Evolutionary conservation across 2,888 invertebrate species (phyloP).

Genomic region (Mamestra brassicae): DNA sequence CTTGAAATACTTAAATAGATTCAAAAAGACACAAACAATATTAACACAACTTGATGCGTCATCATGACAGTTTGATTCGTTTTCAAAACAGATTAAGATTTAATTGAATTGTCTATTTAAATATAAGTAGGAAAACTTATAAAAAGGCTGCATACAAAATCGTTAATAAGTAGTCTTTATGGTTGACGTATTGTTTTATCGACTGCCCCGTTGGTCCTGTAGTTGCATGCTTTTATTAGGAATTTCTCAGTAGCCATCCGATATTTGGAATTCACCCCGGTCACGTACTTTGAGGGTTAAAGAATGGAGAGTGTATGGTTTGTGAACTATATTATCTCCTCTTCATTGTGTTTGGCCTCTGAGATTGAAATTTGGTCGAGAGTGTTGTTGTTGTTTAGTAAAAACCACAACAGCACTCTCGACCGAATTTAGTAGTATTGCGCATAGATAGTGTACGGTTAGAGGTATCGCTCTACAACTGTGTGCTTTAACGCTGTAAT

Average conservation of each 20-base stretch:
- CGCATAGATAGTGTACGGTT: too few relatives aligned
- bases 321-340: background rate
- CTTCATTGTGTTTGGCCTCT: too few relatives aligned
- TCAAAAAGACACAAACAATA: background rate
- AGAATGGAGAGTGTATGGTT: too few relatives aligned
- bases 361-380: too few relatives aligned
- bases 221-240: background rate
- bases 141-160: conserved; percentile 8
- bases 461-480: too few relatives aligned
- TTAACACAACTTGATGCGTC: background rate
- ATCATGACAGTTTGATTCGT: background rate
- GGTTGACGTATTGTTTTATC: background rate
- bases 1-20: background rate
- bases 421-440: too few relatives aligned
- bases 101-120: background rate
- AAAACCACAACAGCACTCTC: too few relatives aligned
- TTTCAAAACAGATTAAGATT: background rate
- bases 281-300: too few relatives aligned
- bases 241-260: too few relatives aligned
- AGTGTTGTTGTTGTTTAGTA: too few relatives aligned
- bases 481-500: too few relatives aligned
- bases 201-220: background rate
- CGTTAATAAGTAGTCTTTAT: background rate
- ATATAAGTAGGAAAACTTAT: background rate
- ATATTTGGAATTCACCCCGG: background rate